These are phyloP conservation scores for Chrysolina oricalcia DNA, from an alignment of 2,888 invertebrate genomes.

Conservation along the genomic window DNA sequence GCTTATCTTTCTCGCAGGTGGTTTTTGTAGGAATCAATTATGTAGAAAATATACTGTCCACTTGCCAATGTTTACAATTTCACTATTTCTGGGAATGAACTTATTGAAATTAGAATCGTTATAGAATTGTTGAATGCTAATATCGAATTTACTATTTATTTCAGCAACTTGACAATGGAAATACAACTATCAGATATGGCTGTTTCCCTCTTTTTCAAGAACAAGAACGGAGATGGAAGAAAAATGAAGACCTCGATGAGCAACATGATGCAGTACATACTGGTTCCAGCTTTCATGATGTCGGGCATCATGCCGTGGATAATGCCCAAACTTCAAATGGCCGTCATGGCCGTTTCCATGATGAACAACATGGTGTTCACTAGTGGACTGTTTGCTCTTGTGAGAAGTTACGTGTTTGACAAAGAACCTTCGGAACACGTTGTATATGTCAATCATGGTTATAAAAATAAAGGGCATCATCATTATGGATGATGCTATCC, in stretches of 20 bases:
- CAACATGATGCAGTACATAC: conserved; percentile 44
- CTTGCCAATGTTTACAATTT: too few relatives aligned
- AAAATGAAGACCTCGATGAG: conserved; percentile 49
- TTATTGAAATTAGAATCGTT: neutral
- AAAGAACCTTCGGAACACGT: conserved; percentile 73
- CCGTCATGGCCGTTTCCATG: conserved; percentile 76
- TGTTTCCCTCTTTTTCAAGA: conserved; percentile 35
- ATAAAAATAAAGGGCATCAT: conserved; percentile 67
- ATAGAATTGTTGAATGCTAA: neutral
- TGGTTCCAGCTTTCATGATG: conserved; percentile 77
- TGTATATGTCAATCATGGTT: conserved; percentile 76
- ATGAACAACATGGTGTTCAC: conserved; percentile 81
- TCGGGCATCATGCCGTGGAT: conserved; percentile 81
- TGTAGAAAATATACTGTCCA: too few relatives aligned
- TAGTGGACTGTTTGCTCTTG: conserved; percentile 76
- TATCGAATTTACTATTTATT: neutral
- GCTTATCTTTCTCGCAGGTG: too few relatives aligned
- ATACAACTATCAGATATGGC: conserved; percentile 33
- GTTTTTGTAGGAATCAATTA: too few relatives aligned
- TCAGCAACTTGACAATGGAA: neutral
- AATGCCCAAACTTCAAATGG: conserved; percentile 80
- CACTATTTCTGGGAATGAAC: too few relatives aligned
- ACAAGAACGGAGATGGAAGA: conserved; percentile 25
- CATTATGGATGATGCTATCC: neutral
- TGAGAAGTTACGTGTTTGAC: conserved; percentile 77